phyloP scores from a whole-genome alignment of 2,888 invertebrate genomes.

The Agrypnus murinus region DNA sequence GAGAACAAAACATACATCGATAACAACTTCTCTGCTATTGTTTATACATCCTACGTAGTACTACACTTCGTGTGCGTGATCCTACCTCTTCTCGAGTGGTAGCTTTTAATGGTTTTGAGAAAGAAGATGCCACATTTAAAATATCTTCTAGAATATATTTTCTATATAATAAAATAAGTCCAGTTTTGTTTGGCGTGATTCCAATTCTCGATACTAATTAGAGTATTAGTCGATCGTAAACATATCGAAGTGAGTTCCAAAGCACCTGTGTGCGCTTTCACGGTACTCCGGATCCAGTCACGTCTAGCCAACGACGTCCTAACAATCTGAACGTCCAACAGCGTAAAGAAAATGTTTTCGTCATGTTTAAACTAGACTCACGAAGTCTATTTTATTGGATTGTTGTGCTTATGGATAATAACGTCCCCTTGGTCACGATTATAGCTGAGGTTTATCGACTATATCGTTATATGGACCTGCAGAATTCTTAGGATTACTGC shows the following conservation, averaged over 20 bases:
- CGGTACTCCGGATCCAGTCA: conserved; percentile 52
- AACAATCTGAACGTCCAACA: conserved; percentile 46
- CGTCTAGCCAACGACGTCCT: conserved; percentile 53
- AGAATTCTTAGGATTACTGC: conserved; percentile 49
- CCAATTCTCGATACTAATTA: conserved; percentile 57
- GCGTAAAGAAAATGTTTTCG: neutral
- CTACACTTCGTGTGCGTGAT: conserved; percentile 17
- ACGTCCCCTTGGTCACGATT: conserved; percentile 58
- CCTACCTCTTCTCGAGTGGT: neutral
- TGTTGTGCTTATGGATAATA: conserved; percentile 57
- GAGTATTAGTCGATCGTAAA: conserved; percentile 57
- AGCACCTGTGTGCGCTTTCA: conserved; percentile 54
- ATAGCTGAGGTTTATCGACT: conserved; percentile 55
- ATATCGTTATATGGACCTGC: conserved; percentile 55
- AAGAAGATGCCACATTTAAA: conserved; percentile 29
- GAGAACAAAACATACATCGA: conserved; percentile 41
- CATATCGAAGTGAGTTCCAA: conserved; percentile 51
- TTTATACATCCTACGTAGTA: conserved; percentile 29
- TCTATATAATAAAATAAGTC: conserved; percentile 43
- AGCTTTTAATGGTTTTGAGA: neutral
- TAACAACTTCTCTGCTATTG: conserved; percentile 36
- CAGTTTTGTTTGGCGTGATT: conserved; percentile 52
- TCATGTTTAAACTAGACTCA: neutral
- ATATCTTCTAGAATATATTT: conserved; percentile 25
- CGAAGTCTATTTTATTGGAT: conserved; percentile 42